phyloP scores from a whole-genome alignment of 35 echinoderm and acorn worm species.

The Acanthaster planci region DNA sequence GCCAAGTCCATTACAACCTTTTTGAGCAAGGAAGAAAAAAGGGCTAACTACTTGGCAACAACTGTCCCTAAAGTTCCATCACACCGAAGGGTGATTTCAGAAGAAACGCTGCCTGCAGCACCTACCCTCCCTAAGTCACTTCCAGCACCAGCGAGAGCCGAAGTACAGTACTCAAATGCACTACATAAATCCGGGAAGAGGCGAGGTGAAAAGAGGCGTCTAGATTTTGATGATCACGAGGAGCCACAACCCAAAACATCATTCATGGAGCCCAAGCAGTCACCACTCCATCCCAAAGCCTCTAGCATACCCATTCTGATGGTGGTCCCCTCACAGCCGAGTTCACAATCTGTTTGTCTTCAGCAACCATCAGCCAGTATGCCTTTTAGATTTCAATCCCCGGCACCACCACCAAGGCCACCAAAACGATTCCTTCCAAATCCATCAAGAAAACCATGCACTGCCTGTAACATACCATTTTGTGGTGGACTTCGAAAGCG shows the following conservation, averaged over 20 bases:
- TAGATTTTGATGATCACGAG: conserved; percentile 20
- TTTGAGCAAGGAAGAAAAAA: conserved; percentile 36
- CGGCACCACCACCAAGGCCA: conserved; percentile 39
- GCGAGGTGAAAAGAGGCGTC: conserved; percentile 53
- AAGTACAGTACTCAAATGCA: conserved; percentile 44
- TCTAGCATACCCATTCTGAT: conserved; percentile 52
- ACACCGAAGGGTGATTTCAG: conserved; percentile 36
- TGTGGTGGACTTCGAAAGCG: conserved; percentile 48
- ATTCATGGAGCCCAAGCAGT: conserved; percentile 29
- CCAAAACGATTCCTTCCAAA: conserved; percentile 29
- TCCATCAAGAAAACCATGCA: conserved; percentile 55
- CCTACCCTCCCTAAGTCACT: conserved; percentile 44
- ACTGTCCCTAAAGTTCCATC: conserved; percentile 36
- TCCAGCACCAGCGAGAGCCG: conserved; percentile 19
- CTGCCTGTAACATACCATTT: conserved; percentile 52
- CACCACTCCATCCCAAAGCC: background rate
- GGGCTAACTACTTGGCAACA: conserved; percentile 30
- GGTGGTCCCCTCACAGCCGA: conserved; percentile 58
- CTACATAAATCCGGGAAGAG: conserved; percentile 44
- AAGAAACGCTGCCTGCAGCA: conserved; percentile 17
- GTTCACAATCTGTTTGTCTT: conserved; percentile 39
- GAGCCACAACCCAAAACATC: conserved; percentile 1
- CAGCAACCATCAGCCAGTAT: conserved; percentile 39
- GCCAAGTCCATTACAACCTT: conserved; percentile 55
- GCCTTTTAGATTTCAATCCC: conserved; percentile 46